A percentile compares a stretch with the other conserved stretches of the same genome.
phyloP scores from a whole-genome alignment of 2,113 vertebrate species.

The Callochromis pleurospilus region DNA sequence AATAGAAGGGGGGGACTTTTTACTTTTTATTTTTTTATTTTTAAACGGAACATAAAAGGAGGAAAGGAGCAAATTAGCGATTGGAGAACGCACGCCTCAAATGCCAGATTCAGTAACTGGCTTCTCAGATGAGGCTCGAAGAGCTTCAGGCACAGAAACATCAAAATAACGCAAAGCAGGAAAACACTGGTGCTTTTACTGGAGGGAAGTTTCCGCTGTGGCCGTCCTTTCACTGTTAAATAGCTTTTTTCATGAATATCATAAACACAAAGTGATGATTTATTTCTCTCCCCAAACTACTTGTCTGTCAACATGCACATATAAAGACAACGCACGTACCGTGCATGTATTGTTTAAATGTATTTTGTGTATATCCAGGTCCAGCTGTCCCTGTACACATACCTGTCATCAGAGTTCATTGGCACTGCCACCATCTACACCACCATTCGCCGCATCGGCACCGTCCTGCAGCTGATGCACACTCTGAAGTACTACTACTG shows the following conservation, averaged over 20 bases:
- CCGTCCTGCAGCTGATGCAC: slow-evolving; percentile 97
- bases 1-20: not conserved
- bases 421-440: slow-evolving; percentile 97
- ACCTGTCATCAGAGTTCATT: slow-evolving; percentile 97
- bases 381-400: slow-evolving; percentile 94
- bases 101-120: slow-evolving; percentile 20
- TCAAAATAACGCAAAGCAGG: slow-evolving; percentile 15
- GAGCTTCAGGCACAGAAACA: slow-evolving; percentile 22
- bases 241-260: not conserved
- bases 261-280: not conserved
- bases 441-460: slow-evolving; percentile 95
- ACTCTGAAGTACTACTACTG: slow-evolving; percentile 99
- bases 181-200: not conserved
- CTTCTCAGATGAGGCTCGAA: slow-evolving; percentile 7
- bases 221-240: not conserved
- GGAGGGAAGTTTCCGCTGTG: not conserved
- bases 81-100: not conserved
- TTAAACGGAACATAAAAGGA: not conserved
- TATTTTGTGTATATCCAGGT: slow-evolving; percentile 70
- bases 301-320: not conserved
- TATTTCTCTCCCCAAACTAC: not conserved
- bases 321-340: not conserved
- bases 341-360: not conserved
- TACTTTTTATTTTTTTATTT: not conserved
- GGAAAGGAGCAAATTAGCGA: slow-evolving; percentile 6